Evolutionary conservation across 2,888 invertebrate species (phyloP).

Genomic region (Prosapia bicincta): DNA sequence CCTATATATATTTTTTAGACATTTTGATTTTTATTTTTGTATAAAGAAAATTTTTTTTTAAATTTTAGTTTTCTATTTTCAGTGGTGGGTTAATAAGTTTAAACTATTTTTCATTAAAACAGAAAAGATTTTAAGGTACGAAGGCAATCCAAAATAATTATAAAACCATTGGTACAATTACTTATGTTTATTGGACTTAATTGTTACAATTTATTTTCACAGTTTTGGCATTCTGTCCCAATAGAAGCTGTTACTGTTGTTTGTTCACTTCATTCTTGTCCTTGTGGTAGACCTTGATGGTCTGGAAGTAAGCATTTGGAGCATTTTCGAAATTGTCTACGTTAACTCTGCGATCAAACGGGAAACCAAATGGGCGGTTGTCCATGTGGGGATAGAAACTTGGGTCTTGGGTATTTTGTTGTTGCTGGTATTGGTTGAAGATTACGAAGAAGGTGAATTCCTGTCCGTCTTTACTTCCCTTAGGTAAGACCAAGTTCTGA

Average conservation of each 20-base stretch:
- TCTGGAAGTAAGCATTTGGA: slow-evolving; percentile 59
- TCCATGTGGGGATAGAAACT: slow-evolving; percentile 54
- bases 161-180: too few species aligned
- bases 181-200: too few species aligned
- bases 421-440: slow-evolving; percentile 46
- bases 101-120: too few species aligned
- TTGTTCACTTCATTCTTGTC: slow-evolving; percentile 45
- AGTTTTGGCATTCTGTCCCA: too few species aligned
- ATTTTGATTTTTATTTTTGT: too few species aligned
- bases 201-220: too few species aligned
- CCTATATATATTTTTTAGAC: too few species aligned
- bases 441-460: slow-evolving; percentile 51
- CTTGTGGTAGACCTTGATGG: slow-evolving; percentile 60
- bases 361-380: slow-evolving; percentile 65
- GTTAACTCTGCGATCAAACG: slow-evolving; percentile 62
- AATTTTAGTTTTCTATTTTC: too few species aligned
- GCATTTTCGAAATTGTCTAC: slow-evolving; percentile 60
- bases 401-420: slow-evolving; percentile 48
- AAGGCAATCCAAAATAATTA: too few species aligned
- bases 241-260: background rate
- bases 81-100: too few species aligned
- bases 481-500: slow-evolving; percentile 37
- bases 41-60: too few species aligned
- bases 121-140: too few species aligned
- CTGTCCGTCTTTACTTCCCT: slow-evolving; percentile 35